phyloP scores from a whole-genome alignment of 2,797 vertebrate species.

The Trematocara caparti region DNA sequence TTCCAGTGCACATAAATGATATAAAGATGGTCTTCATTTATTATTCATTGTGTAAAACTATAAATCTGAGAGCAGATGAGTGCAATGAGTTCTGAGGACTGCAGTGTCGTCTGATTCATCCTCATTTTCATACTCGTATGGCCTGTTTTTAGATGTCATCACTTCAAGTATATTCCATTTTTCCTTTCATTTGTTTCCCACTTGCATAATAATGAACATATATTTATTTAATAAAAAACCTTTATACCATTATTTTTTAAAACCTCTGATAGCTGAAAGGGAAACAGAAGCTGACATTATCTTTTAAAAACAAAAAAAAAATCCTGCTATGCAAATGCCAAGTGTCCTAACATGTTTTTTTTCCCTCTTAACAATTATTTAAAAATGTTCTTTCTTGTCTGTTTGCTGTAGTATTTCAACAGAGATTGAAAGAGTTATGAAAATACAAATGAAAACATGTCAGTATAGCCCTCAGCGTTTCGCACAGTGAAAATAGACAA shows the following conservation, averaged over 20 bases:
- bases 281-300: neutral
- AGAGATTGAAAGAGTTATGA: neutral
- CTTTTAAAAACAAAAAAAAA: neutral
- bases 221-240: accelerated
- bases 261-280: neutral
- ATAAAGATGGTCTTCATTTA: neutral
- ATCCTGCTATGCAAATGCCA: neutral
- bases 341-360: neutral
- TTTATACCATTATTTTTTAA: neutral
- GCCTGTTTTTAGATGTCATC: neutral
- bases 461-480: neutral
- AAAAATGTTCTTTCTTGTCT: neutral
- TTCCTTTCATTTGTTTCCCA: neutral
- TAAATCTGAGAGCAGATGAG: neutral
- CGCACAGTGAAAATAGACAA: neutral
- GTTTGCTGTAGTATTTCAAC: neutral
- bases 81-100: neutral
- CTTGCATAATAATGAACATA: neutral
- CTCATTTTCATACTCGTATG: neutral
- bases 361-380: neutral
- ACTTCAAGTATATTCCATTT: neutral
- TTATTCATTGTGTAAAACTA: neutral
- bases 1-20: neutral
- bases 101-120: neutral
- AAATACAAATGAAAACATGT: neutral